Conservation (phyloP, 1,140 invertebrate genomes). For the Brachionus asplanchnoidis region DNA sequence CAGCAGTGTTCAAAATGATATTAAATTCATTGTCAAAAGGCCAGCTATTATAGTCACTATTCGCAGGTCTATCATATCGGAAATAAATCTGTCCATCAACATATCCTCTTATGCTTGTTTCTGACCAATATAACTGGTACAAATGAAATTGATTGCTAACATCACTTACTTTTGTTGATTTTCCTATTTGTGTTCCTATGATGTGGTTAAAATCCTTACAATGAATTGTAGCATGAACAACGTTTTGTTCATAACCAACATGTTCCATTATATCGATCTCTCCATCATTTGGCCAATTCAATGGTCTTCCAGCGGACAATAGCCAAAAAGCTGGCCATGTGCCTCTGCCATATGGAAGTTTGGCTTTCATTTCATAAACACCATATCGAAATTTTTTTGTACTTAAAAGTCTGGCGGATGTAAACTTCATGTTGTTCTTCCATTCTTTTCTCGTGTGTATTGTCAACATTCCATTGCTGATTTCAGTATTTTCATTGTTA, state of each 20-base stretch:
- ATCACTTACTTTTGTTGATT: neutral
- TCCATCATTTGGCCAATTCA: slow-evolving; percentile 43
- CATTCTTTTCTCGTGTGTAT: slow-evolving; percentile 11
- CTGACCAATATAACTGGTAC: neutral
- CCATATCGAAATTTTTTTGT: slow-evolving; percentile 27
- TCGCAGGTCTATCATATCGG: neutral
- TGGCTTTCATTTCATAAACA: slow-evolving; percentile 28
- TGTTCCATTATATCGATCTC: slow-evolving; percentile 44
- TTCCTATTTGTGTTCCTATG: neutral
- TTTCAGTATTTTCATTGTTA: neutral
- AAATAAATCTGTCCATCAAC: neutral
- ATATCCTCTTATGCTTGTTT: neutral
- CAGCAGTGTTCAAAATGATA: slow-evolving; percentile 7
- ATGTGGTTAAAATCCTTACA: neutral
- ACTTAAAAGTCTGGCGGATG: slow-evolving; percentile 36
- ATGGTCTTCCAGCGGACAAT: neutral
- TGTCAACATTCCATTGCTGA: neutral
- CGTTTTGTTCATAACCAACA: slow-evolving; percentile 4
- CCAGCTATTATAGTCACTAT: neutral
- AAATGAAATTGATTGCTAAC: slow-evolving; percentile 1
- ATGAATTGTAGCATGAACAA: slow-evolving; percentile 17
- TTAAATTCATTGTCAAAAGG: slow-evolving; percentile 18
- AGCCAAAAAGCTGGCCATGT: slow-evolving; percentile 44
- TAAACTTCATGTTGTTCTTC: neutral
- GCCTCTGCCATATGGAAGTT: slow-evolving; percentile 38